These are phyloP conservation scores for Tenthredo amoena DNA, from an alignment of 2,888 invertebrate genomes.

Conservation along the genomic window DNA sequence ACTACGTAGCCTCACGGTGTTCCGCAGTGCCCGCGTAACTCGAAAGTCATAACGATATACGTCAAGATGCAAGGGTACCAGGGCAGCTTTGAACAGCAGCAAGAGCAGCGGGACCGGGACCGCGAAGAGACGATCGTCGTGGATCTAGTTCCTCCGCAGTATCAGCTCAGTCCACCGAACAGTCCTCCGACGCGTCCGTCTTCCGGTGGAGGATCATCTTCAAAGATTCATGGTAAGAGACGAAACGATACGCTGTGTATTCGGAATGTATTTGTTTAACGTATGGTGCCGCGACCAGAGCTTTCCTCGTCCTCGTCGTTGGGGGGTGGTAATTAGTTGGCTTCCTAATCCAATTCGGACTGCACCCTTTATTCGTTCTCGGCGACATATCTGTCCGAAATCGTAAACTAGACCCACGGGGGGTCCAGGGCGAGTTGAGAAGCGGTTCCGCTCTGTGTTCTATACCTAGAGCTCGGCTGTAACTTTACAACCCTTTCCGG, in stretches of 20 bases:
- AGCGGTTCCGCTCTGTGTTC: slow-evolving; percentile 8
- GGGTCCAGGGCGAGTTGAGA: not conserved
- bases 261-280: not conserved
- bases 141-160: slow-evolving; percentile 80
- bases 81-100: slow-evolving; percentile 68
- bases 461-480: slow-evolving; percentile 40
- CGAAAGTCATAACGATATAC: not conserved
- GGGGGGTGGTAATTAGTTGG: slow-evolving; percentile 56
- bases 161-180: slow-evolving; percentile 69
- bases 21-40: not conserved
- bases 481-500: slow-evolving; percentile 59
- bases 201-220: slow-evolving; percentile 38
- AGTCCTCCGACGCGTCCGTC: slow-evolving; percentile 63
- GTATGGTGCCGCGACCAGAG: not conserved
- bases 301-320: not conserved
- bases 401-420: slow-evolving; percentile 35
- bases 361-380: slow-evolving; percentile 40
- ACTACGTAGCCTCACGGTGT: not conserved
- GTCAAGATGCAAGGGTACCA: slow-evolving; percentile 68
- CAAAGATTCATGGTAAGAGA: slow-evolving; percentile 40
- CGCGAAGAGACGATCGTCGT: slow-evolving; percentile 79
- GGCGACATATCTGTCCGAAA: slow-evolving; percentile 20
- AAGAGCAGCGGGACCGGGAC: slow-evolving; percentile 64
- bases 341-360: slow-evolving; percentile 62
- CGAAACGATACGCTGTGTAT: not conserved